Base-by-base conservation (phyloP, 2,797 vertebrate genomes). In the Sebastes oblongus region DNA sequence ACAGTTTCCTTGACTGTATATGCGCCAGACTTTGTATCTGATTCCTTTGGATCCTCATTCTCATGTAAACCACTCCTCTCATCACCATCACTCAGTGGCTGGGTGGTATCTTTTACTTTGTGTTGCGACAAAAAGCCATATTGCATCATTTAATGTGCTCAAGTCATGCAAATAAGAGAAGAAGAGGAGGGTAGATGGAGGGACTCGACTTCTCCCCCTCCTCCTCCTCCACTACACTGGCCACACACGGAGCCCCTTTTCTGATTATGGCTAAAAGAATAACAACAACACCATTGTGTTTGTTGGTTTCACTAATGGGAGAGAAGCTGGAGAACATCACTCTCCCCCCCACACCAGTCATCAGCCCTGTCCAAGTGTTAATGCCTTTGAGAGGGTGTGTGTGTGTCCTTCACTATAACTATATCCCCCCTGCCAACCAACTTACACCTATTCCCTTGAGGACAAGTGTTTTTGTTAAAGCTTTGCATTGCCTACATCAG, bases 61-160 rank as follows among this genome's bases (percentile, higher is more conserved):
- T 97, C 96, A 97, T 98, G 98, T 97, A 97, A 98, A 98, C 96
- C 96, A 95, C 95, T 96, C 95, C 95, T 94, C 93, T 94, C 94
- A 96, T 97, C 97, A 97, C 97, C 93, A 96, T 97, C 97, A 97
- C 97, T 93, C 93, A 93, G 97, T 97, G 96, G 96, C 97, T 98
- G 97, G 98, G 98, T 98, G 98, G 98, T 97, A 98, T 97, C 96
- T 96, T 46, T 46, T 96, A 98, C 97, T 98, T 97, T 97, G 96
- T 97, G 96, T 97, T 97, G 96, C 96, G 96, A 97, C 97, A 97
- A 98, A 95, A 98, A 98, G 97, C 97, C 97, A 98, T 98, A 98
- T 98, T 98, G 97, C 97, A 98, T 98, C 97, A 98, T 99, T 99
- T 99, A 98, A 98, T 99, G 98, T 98, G 97, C 97, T 98, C 97